A percentile compares a stretch with the other conserved stretches of the same genome.
Conservation (phyloP, 1,140 invertebrate genomes). For the Bilobella aurantiaca region DNA sequence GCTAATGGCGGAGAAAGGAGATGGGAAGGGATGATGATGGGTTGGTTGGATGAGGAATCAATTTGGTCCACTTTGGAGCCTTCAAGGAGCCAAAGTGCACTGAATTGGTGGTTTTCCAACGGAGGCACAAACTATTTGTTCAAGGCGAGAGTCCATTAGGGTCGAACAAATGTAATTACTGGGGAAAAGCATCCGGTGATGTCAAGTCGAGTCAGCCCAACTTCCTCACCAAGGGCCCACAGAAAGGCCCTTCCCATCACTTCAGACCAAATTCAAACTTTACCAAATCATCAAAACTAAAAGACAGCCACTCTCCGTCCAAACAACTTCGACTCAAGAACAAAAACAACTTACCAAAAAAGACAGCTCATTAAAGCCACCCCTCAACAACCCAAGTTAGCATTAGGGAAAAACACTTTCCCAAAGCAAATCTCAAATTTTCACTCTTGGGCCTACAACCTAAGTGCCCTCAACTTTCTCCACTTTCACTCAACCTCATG, state of each 20-base stretch:
- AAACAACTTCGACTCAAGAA: no score
- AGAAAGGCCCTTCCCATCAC: background rate
- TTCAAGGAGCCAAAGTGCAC: background rate
- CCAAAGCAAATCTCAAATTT: no score
- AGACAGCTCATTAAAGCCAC: no score
- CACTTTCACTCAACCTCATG: no score
- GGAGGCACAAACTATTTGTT: conserved; percentile 31
- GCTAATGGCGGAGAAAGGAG: background rate
- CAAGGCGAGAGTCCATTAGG: conserved; percentile 34
- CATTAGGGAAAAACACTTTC: no score
- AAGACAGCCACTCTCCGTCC: no score
- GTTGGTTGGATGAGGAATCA: background rate
- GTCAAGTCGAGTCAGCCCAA: conserved; percentile 1
- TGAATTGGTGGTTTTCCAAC: background rate
- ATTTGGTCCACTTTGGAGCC: background rate
- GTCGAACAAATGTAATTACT: conserved; percentile 33
- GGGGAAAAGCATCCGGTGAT: conserved; percentile 29
- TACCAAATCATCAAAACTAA: background rate
- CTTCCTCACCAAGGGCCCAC: background rate
- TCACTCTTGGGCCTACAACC: no score
- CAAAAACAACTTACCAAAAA: no score
- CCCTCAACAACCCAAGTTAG: no score
- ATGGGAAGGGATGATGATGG: background rate
- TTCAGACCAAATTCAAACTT: background rate
- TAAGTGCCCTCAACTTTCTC: no score